Base-by-base conservation (phyloP, 2,888 invertebrate genomes). In the Yponomeuta plumbellus region DNA sequence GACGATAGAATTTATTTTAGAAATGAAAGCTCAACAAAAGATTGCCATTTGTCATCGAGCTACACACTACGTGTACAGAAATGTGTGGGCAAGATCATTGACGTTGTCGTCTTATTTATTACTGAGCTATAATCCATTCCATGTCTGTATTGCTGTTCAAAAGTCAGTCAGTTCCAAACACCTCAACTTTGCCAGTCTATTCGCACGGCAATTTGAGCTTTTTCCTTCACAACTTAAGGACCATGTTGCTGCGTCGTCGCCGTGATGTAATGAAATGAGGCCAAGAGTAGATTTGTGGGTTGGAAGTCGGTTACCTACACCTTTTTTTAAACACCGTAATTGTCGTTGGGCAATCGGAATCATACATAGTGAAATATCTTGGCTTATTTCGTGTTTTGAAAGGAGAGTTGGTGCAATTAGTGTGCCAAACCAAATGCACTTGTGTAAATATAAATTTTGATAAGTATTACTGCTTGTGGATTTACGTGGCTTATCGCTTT, bases 211-310 rank as follows among this genome's bases (percentile, higher is more conserved):
- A 34, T 34, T 34, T 34, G 22, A 59, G 59, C 11, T 23, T 23
- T 23, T 20, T 11, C 23, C 20, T 2, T 11, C 22, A 13, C 21
- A 11, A 10, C 59, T 20, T 52, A 52, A 52, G 17, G 44, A 4
- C 17, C 17, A 13, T 8, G 13, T 13, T 52, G 13, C 44, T 17
- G 17, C 17, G 44, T 17, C 17, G 44, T 17, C 17, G 44, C 3
- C 44, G 44, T 52, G 44, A 52, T 17, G 44, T 52, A 17, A 52
- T 17, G 44, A 52, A 52, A 52, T 52, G 44, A 52, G 44, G 44
- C 44, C 44, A 52, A 52, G 44, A 17, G 44, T 52, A 44, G 59
- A 59, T 20, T 59, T 21, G 59, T 59, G 59, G 59, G 59, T 59
- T 59, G 59, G 59, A 22, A 59, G 44, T 17, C 44, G 13, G 44